Evolutionary conservation across 2,797 vertebrate genomes (phyloP), one percentile per base, ranked within the genome.

Genomic region (Nannoperca australis): DNA sequence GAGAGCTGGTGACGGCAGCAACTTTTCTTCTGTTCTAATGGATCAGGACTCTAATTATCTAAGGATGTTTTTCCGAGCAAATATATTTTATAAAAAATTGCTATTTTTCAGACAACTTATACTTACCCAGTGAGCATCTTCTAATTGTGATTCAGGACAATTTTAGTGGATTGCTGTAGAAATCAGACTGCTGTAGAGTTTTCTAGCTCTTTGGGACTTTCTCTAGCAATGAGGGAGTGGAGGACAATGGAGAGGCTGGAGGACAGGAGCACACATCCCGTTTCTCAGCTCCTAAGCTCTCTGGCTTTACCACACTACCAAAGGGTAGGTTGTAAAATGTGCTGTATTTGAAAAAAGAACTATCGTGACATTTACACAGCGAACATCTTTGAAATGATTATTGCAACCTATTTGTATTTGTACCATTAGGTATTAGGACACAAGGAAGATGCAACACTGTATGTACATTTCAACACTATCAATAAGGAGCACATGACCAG

Each of bases 281-380:
- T 95, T 77, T 88, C 94, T 92, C 93, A 95, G 70, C 95, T 95
- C 55, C 92, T 96, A 79, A 93, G 89, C 79, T 95, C 94, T 47
- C 75, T 96, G 89, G 94, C 95, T 78, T 83, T 93, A 76, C 95
- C 95, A 58, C 95, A 95, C 85, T 95, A 95, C 76, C 94, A 95
- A 79, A 90, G 94, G 95, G 95, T 96, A 95, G 54, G 95, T 89
- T 84, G 22, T 49, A 84, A 84, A 77, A 64, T 78, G 44, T 74
- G 45, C 22, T 1, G 24, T 71, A 27, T 42, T 74, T 72, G 1
- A 27, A 55, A 14, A n/a, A 7, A 27, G 2, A 3, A 63, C 4
- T 7, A 2, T 34, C 54, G 22, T 45, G 32, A 76, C 32, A 40
- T 74, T 51, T 67, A 9, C 11, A 22, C 3, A 32, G 55, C 12